Conservation (phyloP, 1,140 invertebrate species). For the Sinella curviseta region DNA sequence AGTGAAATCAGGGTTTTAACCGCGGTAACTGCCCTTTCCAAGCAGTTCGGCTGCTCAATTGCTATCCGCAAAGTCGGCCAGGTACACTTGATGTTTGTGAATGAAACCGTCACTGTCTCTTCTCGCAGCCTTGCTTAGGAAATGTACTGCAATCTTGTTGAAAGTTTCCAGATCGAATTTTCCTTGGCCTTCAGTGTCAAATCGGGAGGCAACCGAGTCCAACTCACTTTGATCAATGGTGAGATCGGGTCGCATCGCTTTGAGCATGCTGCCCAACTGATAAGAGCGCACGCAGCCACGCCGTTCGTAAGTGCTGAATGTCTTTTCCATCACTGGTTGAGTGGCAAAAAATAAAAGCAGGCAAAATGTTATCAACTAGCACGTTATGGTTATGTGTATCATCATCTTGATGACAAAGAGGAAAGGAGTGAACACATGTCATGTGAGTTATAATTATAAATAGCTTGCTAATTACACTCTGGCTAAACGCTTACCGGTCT, state of each 20-base stretch:
- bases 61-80: constrained; percentile 26
- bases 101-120: constrained; percentile 36
- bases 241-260: constrained; percentile 27
- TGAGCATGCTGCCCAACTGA: constrained; percentile 27
- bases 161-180: constrained; percentile 32
- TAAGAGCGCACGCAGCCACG: constrained; percentile 34
- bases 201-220: neutral
- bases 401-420: neutral
- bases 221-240: constrained; percentile 23
- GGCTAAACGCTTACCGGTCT: constrained; percentile 34
- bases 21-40: neutral
- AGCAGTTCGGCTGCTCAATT: neutral
- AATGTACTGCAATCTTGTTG: constrained; percentile 31
- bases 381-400: neutral
- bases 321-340: constrained; percentile 35
- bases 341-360: neutral
- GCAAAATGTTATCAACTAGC: neutral
- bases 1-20: neutral
- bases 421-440: neutral
- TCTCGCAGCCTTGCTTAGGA: constrained; percentile 7
- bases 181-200: neutral
- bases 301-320: constrained; percentile 35
- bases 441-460: neutral
- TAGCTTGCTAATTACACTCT: neutral
- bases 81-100: constrained; percentile 37